Conservation (phyloP, 2,113 vertebrate species). For the Centropus bengalensis region DNA sequence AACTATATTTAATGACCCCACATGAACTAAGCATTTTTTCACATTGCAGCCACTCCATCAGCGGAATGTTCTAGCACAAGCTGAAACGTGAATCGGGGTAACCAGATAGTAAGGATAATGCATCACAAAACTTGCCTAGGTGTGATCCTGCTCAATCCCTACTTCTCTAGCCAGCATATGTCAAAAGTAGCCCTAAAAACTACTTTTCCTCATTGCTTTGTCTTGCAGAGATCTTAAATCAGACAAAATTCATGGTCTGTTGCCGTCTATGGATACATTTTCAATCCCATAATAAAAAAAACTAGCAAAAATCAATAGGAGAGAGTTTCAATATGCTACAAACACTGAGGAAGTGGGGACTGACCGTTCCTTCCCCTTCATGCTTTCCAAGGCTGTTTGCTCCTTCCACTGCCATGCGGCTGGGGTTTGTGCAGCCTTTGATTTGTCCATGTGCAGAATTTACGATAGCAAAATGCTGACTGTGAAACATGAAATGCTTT, state of each 20-base stretch:
- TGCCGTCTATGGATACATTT: not conserved
- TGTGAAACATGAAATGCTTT: not conserved
- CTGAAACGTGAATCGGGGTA: not conserved
- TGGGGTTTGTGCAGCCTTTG: not conserved
- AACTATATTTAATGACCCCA: not conserved
- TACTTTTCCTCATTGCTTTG: not conserved
- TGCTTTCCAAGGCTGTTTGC: not conserved
- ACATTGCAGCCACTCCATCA: not conserved
- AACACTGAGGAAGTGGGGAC: not conserved
- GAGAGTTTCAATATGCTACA: not conserved
- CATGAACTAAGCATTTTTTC: not conserved
- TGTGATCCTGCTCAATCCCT: not conserved
- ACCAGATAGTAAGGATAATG: not conserved
- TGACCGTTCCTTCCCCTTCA: not conserved
- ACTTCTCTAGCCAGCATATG: not conserved
- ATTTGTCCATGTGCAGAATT: rapidly evolving
- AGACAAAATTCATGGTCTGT: not conserved
- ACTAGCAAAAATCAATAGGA: not conserved
- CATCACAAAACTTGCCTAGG: not conserved
- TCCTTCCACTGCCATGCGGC: not conserved
- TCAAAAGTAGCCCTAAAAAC: not conserved
- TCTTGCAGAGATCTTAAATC: not conserved
- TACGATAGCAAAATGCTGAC: not conserved
- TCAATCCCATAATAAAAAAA: not conserved
- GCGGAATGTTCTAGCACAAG: not conserved